Base-by-base conservation (phyloP, 92 coral and sea anemone genomes). In the Epizoanthus stellaris region DNA sequence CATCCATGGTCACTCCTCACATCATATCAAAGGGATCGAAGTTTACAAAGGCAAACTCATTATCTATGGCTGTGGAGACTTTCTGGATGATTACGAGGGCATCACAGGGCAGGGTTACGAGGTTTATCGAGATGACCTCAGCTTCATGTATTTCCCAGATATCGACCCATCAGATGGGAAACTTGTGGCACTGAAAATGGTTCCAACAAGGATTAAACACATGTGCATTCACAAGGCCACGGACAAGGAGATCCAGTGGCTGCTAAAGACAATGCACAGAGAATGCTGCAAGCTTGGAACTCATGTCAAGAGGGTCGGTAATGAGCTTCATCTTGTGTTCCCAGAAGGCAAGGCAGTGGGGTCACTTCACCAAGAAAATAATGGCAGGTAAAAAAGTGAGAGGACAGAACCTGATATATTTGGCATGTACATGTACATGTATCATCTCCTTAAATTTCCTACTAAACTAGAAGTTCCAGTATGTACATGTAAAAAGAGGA, bases 51-150 rank as follows among this genome's bases (percentile, higher is more conserved):
- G 90, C 3, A 92, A 87, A 70, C 91, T 90, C 5, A 90, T 94
- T 30, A 92, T 94, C 40, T 94, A 92, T 64, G 98, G 98, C 10
- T 94, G 98, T 86, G 98, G 98, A 57, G 98, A 94, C 82, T 94
- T 94, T 75, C 57, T 94, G 59, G 80, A 94, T 80, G 98, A 94
- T 63, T 94, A 94, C 30, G 98, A 94, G 71, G 98, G 98, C 1
- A 92, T 94, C 63, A 82, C 92, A 39, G 98, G 98, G 12, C 83
- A 79, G 71, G 83, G 83, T 12, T 53, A 90, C 75, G 95, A 94
- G 20, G 76, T 54, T 23, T 94, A 53, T 74, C 88, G 92, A 39
- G 89, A 80, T 85, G 98, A 94, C 73, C 95, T 94, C 36, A 84
- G 92, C 9, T 83, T 94, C 19, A 94, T 94, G 95, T 94, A 94